These are phyloP conservation scores for Pseudorasbora parva DNA, from an alignment of 2,113 vertebrate genomes.

Conservation along the genomic window DNA sequence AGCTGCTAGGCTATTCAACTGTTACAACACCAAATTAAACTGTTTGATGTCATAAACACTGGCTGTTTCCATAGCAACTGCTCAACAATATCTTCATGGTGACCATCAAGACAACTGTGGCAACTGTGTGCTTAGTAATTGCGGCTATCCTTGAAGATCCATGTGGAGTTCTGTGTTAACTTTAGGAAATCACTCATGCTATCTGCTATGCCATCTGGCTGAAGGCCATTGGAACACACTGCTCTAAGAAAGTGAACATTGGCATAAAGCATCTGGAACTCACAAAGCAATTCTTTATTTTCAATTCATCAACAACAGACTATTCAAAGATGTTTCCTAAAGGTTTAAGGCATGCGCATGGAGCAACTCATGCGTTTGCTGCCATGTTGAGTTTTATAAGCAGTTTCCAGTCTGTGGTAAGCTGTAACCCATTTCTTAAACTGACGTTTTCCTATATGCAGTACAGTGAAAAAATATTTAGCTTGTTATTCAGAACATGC, in stretches of 20 bases:
- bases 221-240: background rate
- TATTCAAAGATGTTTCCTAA: background rate
- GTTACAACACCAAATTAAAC: conserved; percentile 32
- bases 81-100: conserved; percentile 20
- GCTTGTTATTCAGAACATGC: conserved; percentile 30
- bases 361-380: background rate
- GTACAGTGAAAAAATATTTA: background rate
- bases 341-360: background rate
- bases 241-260: background rate
- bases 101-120: conserved; percentile 11
- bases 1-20: background rate
- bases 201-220: too few relatives aligned
- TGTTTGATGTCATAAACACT: conserved; percentile 38
- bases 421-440: background rate
- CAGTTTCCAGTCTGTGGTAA: background rate
- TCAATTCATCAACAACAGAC: background rate
- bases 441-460: background rate
- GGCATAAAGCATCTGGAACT: conserved; percentile 13
- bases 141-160: background rate
- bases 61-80: conserved; percentile 6
- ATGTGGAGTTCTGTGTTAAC: conserved; percentile 16
- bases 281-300: conserved; percentile 36
- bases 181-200: conserved; percentile 14
- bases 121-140: background rate
- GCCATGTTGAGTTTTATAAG: background rate